Evolutionary conservation across 1,140 invertebrate genomes (phyloP), one percentile per base, ranked within the genome.

Genomic region (Microplitis demolitor): DNA sequence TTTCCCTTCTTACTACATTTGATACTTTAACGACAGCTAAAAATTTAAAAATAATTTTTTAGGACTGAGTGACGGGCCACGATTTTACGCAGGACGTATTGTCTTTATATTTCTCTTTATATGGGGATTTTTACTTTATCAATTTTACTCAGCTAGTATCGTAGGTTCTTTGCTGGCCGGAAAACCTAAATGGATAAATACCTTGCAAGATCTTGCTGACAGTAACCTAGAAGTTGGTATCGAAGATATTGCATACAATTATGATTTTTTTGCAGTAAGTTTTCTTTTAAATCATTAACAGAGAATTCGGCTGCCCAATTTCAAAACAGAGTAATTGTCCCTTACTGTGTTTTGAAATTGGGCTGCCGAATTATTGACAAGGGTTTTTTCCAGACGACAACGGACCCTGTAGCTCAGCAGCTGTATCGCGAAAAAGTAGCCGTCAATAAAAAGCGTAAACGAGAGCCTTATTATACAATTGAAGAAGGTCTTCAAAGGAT

Each of bases 131-230:
- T 83, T 90, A 13, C 79, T 92, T 8, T 92, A 90, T 82, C 92
- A 93, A 78, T 93, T 92, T 77, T 94, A 93, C 79, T 93, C 92
- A 16, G 93, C 92, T 0, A 92, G 89, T 73, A 91, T 94, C 66
- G 92, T 94, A 3, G 92, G 92, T 4, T 91, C 90, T 1, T 82
- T 94, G n/a, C 82, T 94, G 31, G 89, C 91, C 69, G 89, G 91
- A 66, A 89, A 90, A 34, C 89, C 90, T 0, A 89, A 88, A 66
- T 90, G 88, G 4, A 92, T 94, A 4, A 90, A 87, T 53, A 91
- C 88, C 0, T 54, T 93, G 0, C 79, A 85, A 9, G 91, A 93
- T 80, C 78, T 93, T 45, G 72, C 90, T 4, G 79, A 91, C 9
- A 93, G 91, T 68, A 85, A 90, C n/a, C 77, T 93, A 45, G 85